These are phyloP conservation scores for Protobothrops mucrosquamatus DNA, from an alignment of 2,113 vertebrate genomes.

Conservation along the genomic window DNA sequence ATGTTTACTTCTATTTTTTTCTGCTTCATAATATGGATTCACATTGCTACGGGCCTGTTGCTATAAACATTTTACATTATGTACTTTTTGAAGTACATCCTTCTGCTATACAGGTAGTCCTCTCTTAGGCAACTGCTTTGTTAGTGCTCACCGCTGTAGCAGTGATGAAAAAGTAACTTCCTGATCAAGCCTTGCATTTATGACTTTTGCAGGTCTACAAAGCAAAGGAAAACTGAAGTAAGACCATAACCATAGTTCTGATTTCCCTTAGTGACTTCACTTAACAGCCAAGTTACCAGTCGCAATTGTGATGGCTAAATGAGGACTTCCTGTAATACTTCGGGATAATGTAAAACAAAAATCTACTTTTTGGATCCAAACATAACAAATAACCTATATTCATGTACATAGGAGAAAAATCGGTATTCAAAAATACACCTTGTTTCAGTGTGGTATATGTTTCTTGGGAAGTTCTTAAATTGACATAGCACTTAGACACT, in stretches of 20 bases:
- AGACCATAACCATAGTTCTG: neutral
- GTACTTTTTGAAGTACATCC: neutral
- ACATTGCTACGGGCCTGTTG: neutral
- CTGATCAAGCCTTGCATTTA: neutral
- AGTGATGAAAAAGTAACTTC: neutral
- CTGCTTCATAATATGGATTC: accelerated
- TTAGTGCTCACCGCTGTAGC: neutral
- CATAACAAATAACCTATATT: neutral
- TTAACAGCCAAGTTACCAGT: neutral
- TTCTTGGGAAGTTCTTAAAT: neutral
- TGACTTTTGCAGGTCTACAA: neutral
- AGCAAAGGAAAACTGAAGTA: neutral
- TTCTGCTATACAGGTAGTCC: neutral
- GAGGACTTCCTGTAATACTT: neutral
- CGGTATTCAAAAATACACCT: neutral
- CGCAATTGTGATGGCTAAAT: neutral
- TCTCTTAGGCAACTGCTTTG: neutral
- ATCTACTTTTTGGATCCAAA: neutral
- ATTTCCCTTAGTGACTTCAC: neutral
- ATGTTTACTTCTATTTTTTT: neutral
- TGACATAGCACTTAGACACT: neutral
- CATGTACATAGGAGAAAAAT: neutral
- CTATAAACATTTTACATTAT: neutral
- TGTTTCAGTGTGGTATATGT: neutral
- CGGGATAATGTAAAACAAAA: neutral